A percentile compares a stretch with the other conserved stretches of the same genome.
Conservation (phyloP, 1,140 invertebrate species). For the Metaphire vulgaris region DNA sequence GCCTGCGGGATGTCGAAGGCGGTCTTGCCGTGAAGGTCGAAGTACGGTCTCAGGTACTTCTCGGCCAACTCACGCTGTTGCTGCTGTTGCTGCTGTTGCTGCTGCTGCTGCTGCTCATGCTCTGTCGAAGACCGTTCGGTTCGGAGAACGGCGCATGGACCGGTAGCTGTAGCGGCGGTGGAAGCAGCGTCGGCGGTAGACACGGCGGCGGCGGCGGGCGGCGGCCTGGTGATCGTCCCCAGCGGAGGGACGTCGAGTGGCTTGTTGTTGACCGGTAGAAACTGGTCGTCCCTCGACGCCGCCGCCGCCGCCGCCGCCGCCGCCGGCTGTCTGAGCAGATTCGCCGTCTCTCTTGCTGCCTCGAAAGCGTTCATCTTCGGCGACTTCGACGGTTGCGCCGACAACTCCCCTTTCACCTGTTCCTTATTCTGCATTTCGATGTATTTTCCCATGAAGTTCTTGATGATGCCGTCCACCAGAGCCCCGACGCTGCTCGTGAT, state of each 20-base stretch:
- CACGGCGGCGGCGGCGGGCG: no score
- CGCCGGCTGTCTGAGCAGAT: slow-evolving; percentile 52
- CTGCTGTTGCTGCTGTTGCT: slow-evolving; percentile 66
- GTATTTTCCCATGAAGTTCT: slow-evolving; percentile 61
- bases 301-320: no score
- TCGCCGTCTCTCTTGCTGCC: no score
- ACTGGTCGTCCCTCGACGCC: no score
- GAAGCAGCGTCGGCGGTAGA: no score
- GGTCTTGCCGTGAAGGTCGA: slow-evolving; percentile 13
- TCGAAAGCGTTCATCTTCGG: slow-evolving; percentile 48
- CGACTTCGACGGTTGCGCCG: slow-evolving; percentile 64
- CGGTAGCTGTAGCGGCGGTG: neutral
- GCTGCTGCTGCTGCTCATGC: slow-evolving; percentile 29
- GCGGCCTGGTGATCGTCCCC: slow-evolving; percentile 12
- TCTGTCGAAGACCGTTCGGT: no score
- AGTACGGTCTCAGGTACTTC: slow-evolving; percentile 24
- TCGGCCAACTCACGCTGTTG: slow-evolving; percentile 61
- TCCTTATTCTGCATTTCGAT: slow-evolving; percentile 58
- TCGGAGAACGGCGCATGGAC: neutral
- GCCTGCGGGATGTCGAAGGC: slow-evolving; percentile 13
- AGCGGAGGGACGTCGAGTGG: slow-evolving; percentile 17
- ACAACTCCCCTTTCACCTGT: neutral
- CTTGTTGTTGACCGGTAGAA: no score
- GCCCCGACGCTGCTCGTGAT: slow-evolving; percentile 62
- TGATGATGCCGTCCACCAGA: slow-evolving; percentile 74